Conservation (phyloP, 2,888 invertebrate species). For the Scotopteryx bipunctaria region DNA sequence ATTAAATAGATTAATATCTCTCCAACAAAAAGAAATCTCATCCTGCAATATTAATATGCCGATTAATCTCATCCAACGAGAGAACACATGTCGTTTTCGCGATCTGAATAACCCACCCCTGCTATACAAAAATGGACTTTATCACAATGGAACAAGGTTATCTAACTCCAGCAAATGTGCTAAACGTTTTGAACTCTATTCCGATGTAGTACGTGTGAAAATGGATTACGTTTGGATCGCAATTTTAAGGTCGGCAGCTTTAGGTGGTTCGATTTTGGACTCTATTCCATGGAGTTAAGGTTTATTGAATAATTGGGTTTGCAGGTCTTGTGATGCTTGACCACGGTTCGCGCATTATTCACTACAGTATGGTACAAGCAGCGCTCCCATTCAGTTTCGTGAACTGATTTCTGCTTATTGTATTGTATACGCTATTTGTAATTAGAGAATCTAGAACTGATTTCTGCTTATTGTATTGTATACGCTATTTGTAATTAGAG, state of each 20-base stretch:
- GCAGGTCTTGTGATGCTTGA: constrained; percentile 13
- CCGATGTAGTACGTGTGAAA: constrained; percentile 8
- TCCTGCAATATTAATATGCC: constrained; percentile 30
- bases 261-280: constrained; percentile 24
- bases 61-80: constrained; percentile 32
- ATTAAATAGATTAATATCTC: constrained; percentile 18
- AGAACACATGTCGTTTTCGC: constrained; percentile 31
- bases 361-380: constrained; percentile 7
- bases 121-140: constrained; percentile 20
- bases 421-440: background rate
- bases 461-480: constrained; percentile 4
- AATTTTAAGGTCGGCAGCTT: constrained; percentile 8
- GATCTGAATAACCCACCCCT: constrained; percentile 23
- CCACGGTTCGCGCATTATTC: constrained; percentile 32
- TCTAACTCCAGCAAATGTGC: background rate
- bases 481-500: constrained; percentile 6
- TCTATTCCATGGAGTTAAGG: constrained; percentile 20
- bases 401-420: constrained; percentile 13
- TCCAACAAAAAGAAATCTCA: constrained; percentile 27
- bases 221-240: background rate
- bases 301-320: constrained; percentile 12
- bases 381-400: constrained; percentile 24
- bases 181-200: constrained; percentile 15
- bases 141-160: constrained; percentile 13
- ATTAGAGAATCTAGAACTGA: constrained; percentile 6